Conservation (phyloP, 2,113 vertebrate species). For the Podarcis muralis region DNA sequence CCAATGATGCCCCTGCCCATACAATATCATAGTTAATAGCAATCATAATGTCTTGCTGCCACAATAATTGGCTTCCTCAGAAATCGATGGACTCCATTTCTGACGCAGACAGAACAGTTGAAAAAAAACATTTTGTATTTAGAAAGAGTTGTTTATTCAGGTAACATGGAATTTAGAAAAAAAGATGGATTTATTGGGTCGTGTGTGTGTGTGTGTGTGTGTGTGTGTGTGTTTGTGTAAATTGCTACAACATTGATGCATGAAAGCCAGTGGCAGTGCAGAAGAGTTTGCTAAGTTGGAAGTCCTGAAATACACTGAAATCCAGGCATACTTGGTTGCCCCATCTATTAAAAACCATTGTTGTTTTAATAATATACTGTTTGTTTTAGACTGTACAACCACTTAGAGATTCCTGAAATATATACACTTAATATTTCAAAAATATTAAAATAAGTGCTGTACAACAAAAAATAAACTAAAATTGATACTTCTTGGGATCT, state of each 20-base stretch:
- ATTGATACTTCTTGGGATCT: no score
- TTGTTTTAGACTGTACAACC: no score
- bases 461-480: no score
- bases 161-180: slow-evolving; percentile 52
- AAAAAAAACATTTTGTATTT: slow-evolving; percentile 66
- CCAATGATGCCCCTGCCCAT: slow-evolving; percentile 71
- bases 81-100: slow-evolving; percentile 69
- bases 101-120: slow-evolving; percentile 63
- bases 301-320: not conserved
- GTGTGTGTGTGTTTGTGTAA: not conserved
- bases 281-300: not conserved
- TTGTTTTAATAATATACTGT: no score
- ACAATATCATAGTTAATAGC: slow-evolving; percentile 78
- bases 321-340: no score
- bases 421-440: no score
- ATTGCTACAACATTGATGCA: not conserved
- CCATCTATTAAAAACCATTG: no score
- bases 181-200: slow-evolving; percentile 46
- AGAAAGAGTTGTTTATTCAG: slow-evolving; percentile 60
- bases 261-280: not conserved
- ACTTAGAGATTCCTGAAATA: no score
- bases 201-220: slow-evolving; percentile 39
- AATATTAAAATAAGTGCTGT: no score
- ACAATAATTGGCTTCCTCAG: slow-evolving; percentile 68
- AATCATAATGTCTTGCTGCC: slow-evolving; percentile 62